Percentiles rank a stretch among this genome's conserved stretches.
Conservation (phyloP, 1,140 invertebrate species). For the Pristionchus pacificus region DNA sequence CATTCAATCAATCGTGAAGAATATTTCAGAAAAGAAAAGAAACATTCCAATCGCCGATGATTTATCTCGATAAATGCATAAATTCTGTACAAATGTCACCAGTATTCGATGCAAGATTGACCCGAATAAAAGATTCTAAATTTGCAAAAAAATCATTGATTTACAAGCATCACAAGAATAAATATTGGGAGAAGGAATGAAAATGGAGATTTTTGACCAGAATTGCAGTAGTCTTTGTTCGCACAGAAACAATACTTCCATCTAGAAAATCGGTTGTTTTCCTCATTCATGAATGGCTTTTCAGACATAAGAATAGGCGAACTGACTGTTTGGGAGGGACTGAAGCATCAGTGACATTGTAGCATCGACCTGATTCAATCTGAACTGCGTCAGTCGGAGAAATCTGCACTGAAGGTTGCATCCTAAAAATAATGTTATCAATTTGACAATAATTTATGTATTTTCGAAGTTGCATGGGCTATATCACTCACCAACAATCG, state of each 20-base stretch:
- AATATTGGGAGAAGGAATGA: neutral
- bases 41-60: no score
- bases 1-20: no score
- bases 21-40: no score
- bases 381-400: neutral
- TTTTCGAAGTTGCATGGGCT: no score
- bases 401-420: neutral
- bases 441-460: neutral
- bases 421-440: neutral
- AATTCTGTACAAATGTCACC: no score
- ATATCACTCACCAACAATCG: neutral
- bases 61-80: no score
- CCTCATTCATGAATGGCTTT: no score
- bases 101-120: no score
- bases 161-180: neutral
- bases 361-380: neutral
- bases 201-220: neutral
- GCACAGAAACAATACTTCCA: neutral
- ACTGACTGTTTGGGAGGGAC: neutral
- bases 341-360: neutral
- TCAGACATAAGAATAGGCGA: no score
- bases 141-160: no score
- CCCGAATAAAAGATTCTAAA: no score
- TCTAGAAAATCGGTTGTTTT: neutral
- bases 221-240: neutral